These are phyloP conservation scores for Accipiter cooperii DNA, from an alignment of 2,113 vertebrate species.

Conservation along the genomic window DNA sequence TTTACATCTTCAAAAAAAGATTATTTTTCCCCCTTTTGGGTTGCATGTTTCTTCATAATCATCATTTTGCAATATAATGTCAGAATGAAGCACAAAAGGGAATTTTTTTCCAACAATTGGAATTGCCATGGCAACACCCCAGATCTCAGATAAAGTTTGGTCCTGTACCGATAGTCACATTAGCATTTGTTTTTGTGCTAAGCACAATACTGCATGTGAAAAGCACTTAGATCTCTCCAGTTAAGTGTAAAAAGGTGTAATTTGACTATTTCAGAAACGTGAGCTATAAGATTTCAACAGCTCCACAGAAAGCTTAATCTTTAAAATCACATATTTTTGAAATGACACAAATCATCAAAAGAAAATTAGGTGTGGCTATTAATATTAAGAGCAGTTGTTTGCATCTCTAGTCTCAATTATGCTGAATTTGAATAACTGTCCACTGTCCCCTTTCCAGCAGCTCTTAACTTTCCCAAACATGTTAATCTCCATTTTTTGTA, in stretches of 20 bases:
- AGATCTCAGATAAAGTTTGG: constrained; percentile 75
- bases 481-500: neutral
- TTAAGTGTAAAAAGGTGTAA: constrained; percentile 58
- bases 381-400: neutral
- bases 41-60: constrained; percentile 58
- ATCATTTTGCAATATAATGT: constrained; percentile 67
- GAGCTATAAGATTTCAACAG: constrained; percentile 38
- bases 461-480: neutral
- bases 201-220: constrained; percentile 56
- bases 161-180: constrained; percentile 69
- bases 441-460: neutral
- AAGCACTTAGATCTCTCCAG: constrained; percentile 56
- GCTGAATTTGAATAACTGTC: neutral
- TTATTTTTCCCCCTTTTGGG: neutral
- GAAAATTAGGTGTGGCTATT: neutral
- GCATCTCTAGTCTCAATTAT: neutral
- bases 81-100: constrained; percentile 65
- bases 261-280: constrained; percentile 59
- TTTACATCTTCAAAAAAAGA: neutral
- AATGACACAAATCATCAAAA: neutral
- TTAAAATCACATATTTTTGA: constrained; percentile 1
- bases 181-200: constrained; percentile 69
- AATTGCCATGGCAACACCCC: constrained; percentile 79
- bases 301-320: constrained; percentile 15
- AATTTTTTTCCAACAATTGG: constrained; percentile 65